These are phyloP conservation scores for Oryzias woworae DNA, from an alignment of 2,113 vertebrate species.

Conservation along the genomic window DNA sequence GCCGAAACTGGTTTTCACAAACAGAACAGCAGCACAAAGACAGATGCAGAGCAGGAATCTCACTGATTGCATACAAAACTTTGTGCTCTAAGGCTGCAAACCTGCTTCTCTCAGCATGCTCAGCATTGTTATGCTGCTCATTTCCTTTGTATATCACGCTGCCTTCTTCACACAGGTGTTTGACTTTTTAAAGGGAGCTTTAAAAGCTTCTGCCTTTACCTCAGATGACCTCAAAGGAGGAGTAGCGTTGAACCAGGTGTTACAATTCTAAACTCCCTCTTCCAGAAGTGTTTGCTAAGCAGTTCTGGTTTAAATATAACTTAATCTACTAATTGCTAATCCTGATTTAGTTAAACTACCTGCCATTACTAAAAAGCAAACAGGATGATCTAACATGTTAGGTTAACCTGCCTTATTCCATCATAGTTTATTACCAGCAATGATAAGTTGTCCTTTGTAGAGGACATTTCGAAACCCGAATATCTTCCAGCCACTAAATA, in stretches of 20 bases:
- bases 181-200: constrained; percentile 23
- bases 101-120: constrained; percentile 31
- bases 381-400: too few species aligned
- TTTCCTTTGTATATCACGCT: constrained; percentile 21
- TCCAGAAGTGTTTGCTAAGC: background rate
- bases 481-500: too few species aligned
- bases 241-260: constrained; percentile 6
- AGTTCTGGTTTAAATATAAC: background rate
- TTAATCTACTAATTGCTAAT: background rate
- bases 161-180: constrained; percentile 21
- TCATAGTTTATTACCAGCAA: too few species aligned
- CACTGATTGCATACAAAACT: constrained; percentile 42
- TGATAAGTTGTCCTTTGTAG: too few species aligned
- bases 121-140: constrained; percentile 34
- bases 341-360: too few species aligned
- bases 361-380: too few species aligned
- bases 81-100: constrained; percentile 33
- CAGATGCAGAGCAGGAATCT: constrained; percentile 29
- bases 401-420: too few species aligned
- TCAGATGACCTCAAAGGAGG: constrained; percentile 31
- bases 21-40: constrained; percentile 37
- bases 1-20: constrained; percentile 18
- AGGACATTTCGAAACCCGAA: too few species aligned
- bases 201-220: constrained; percentile 18
- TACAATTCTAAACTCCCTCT: constrained; percentile 2